phyloP scores from a whole-genome alignment of 2,888 invertebrate genomes.

The Agrochola circellaris region DNA sequence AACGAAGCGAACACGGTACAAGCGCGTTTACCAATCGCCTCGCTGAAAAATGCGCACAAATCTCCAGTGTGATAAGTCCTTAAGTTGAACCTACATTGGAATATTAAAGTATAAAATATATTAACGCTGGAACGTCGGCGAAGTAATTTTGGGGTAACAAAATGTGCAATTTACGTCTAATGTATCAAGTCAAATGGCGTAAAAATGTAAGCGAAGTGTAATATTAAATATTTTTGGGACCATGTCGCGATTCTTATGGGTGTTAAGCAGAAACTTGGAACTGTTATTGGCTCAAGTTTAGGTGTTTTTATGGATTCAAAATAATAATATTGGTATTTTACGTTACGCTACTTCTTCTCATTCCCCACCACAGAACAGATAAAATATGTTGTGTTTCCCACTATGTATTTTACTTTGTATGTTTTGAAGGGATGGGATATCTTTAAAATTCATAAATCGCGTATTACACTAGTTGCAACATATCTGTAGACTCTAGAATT shows the following conservation, averaged over 20 bases:
- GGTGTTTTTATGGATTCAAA: not conserved
- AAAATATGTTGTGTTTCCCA: no score
- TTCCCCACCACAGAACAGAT: not conserved
- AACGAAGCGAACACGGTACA: not conserved
- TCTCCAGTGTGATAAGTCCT: not conserved
- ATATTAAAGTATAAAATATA: constrained; percentile 55
- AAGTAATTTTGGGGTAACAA: constrained; percentile 67
- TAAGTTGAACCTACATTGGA: constrained; percentile 26
- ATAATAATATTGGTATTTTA: constrained; percentile 8
- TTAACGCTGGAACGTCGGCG: constrained; percentile 57
- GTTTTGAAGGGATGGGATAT: no score
- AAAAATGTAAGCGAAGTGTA: constrained; percentile 73
- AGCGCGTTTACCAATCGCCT: not conserved
- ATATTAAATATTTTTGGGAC: constrained; percentile 76
- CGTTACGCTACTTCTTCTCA: not conserved
- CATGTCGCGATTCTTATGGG: constrained; percentile 27
- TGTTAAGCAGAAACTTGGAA: constrained; percentile 23
- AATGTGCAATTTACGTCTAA: constrained; percentile 81
- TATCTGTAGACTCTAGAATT: no score
- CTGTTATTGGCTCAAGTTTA: constrained; percentile 9
- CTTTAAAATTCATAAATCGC: no score
- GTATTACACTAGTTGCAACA: no score
- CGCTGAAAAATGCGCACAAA: not conserved
- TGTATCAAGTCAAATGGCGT: constrained; percentile 79
- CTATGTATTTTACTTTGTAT: no score